Percentiles rank a stretch among this genome's conserved stretches.
Evolutionary conservation across 1,140 invertebrate species (phyloP).

Genomic region (Drosophila orosa): DNA sequence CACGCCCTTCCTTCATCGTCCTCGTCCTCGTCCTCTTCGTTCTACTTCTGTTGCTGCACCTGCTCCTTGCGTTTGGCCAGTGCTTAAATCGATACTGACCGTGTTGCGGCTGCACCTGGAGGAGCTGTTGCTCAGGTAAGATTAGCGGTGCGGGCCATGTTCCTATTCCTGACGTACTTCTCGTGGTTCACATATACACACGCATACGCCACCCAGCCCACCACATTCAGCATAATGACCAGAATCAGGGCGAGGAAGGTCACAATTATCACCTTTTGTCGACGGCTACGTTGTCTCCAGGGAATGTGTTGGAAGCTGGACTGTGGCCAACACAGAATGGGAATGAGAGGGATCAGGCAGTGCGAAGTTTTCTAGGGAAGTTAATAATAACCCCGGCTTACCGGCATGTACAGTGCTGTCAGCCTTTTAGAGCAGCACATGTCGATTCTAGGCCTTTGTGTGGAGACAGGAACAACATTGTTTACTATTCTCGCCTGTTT

Average conservation of each 20-base stretch:
- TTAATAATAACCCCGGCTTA: constrained; percentile 10
- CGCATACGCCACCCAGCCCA: constrained; percentile 18
- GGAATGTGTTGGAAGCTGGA: constrained; percentile 8
- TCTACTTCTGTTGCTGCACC: not conserved
- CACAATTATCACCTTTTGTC: constrained; percentile 33
- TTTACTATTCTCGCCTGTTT: not conserved
- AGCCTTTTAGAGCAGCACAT: not conserved
- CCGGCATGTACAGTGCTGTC: constrained; percentile 8
- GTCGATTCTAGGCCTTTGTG: not conserved
- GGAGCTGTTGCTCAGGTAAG: constrained; percentile 52
- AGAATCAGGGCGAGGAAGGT: constrained; percentile 9
- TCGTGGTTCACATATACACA: constrained; percentile 25
- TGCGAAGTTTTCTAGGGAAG: too few relatives aligned
- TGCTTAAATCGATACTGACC: constrained; percentile 66
- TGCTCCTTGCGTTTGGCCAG: constrained; percentile 26
- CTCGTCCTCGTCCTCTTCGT: not conserved
- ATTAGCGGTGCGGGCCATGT: not conserved
- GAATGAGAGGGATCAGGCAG: not conserved
- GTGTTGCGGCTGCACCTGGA: constrained; percentile 36
- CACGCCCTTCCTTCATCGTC: not conserved
- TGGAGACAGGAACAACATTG: not conserved
- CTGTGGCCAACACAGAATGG: not conserved
- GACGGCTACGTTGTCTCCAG: constrained; percentile 27
- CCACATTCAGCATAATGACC: not conserved
- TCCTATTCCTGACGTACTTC: not conserved